Evolutionary conservation across 2,888 invertebrate species (phyloP), one percentile per base, ranked within the genome.

Genomic region (Mayetiola destructor): DNA sequence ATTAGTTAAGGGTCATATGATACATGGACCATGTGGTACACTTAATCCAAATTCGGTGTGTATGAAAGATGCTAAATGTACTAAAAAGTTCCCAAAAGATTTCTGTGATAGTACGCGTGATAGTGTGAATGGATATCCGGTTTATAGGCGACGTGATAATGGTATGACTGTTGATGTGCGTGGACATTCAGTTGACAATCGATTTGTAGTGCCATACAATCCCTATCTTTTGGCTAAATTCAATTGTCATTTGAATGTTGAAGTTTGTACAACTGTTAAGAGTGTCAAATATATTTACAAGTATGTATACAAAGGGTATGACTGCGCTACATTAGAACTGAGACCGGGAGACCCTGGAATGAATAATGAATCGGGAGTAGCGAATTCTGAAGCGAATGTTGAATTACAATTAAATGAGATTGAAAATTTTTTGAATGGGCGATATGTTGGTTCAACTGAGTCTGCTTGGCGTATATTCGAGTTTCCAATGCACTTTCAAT

Each of bases 1-100:
- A 18, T 60, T 65, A 57, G 61, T 68, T 48, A 62, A 40, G 55
- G 57, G 30, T 56, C 62, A 64, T 61, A 62, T 67, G 65, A 65
- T 67, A 36, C 69, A 70, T 63, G 67, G 68, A 3, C 67, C 68
- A 14, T 69, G 68, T 61, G 68, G 67, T 9, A 35, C 18, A 14
- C 52, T 64, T 12, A 69, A 69, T 61, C 56, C 48, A 8, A 61
- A 62, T 27, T 64, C 68, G 27, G 66, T 67, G 2, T 73, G 72
- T 63, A 72, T 71, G 70, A 59, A 59, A 20, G 62, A 67, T 53
- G 66, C 65, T 1, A 62, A 61, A 56, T 74, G 73, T 63, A 58
- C 61, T 9, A 64, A 65, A 59, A 59, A 59, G 12, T 66, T 63
- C 59, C 65, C 65, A 58, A 59, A 64, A 55, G 32, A 20, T 27